Evolutionary conservation across 2,888 invertebrate species (phyloP).

Genomic region (Embidobia sp.): DNA sequence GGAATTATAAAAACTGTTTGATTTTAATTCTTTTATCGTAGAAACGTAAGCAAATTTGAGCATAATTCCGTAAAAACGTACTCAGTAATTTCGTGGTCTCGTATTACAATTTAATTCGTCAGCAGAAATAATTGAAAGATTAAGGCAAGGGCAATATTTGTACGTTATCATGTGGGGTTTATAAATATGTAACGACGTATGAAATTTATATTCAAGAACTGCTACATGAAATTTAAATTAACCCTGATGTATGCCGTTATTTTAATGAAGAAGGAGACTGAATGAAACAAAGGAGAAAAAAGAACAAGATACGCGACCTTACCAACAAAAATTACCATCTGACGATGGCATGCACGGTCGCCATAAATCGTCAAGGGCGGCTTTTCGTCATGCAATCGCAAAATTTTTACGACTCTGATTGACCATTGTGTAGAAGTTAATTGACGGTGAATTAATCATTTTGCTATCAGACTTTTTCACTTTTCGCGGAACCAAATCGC

Average conservation of each 20-base stretch:
- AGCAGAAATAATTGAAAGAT: constrained; percentile 26
- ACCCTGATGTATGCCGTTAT: constrained; percentile 34
- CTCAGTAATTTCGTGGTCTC: too few relatives aligned
- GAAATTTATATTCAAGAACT: constrained; percentile 33
- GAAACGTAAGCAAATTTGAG: too few relatives aligned
- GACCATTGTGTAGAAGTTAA: constrained; percentile 50
- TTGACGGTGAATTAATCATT: constrained; percentile 55
- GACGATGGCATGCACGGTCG: constrained; percentile 44
- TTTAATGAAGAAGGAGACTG: constrained; percentile 46
- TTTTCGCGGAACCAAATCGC: constrained; percentile 17
- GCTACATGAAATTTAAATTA: constrained; percentile 46
- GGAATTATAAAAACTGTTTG: too few relatives aligned
- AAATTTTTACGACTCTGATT: constrained; percentile 58
- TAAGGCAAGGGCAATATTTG: constrained; percentile 7
- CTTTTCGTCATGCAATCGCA: constrained; percentile 59
- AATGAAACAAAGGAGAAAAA: constrained; percentile 36
- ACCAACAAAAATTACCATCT: constrained; percentile 45
- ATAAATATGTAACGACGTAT: constrained; percentile 38
- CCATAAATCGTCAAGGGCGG: constrained; percentile 44
- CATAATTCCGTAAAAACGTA: background rate
- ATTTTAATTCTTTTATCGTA: too few relatives aligned
- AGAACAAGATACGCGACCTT: constrained; percentile 17
- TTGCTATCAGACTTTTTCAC: constrained; percentile 22
- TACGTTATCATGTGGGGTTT: constrained; percentile 31
- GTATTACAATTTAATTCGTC: constrained; percentile 3